Conservation (phyloP, 1,140 invertebrate species). For the Drosophila cardini region DNA sequence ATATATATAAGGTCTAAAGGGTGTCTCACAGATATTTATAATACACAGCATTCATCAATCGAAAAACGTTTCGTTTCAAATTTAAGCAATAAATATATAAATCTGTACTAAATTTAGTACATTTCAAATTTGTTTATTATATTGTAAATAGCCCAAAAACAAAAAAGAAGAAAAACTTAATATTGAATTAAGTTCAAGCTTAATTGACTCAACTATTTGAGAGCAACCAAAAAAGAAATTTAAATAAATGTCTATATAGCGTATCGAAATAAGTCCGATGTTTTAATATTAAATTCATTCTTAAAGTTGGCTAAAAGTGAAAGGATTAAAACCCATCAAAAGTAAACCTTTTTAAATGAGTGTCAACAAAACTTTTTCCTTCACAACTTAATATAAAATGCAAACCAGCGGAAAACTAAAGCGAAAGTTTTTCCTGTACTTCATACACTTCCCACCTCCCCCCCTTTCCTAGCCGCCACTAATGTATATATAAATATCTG, state of each 20-base stretch:
- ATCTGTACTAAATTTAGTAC: slow-evolving; percentile 41
- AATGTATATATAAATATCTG: slow-evolving; percentile 60
- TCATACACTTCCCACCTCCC: not conserved
- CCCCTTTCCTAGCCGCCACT: slow-evolving; percentile 9
- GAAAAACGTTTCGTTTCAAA: slow-evolving; percentile 18
- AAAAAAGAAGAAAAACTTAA: slow-evolving; percentile 23
- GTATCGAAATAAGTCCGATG: slow-evolving; percentile 14
- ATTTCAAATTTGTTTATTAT: slow-evolving; percentile 11
- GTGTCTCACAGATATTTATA: slow-evolving; percentile 78
- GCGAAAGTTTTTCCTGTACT: slow-evolving; percentile 57
- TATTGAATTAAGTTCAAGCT: slow-evolving; percentile 12
- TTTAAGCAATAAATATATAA: slow-evolving; percentile 22
- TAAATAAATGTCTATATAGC: slow-evolving; percentile 57
- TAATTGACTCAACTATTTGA: slow-evolving; percentile 43
- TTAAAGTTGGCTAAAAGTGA: slow-evolving; percentile 5
- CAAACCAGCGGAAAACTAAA: slow-evolving; percentile 70
- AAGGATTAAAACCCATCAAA: slow-evolving; percentile 1
- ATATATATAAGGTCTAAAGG: slow-evolving; percentile 67
- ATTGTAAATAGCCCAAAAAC: slow-evolving; percentile 48
- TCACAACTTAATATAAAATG: slow-evolving; percentile 44
- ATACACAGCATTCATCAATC: slow-evolving; percentile 50
- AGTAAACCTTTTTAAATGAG: slow-evolving; percentile 31
- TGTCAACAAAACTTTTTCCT: slow-evolving; percentile 54
- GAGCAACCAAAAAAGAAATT: slow-evolving; percentile 64
- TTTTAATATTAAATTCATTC: not conserved